These are phyloP conservation scores for Halisarca cf. caerulea DNA, from an alignment of 37 sponge, comb jelly and placozoan species.

Conservation along the genomic window DNA sequence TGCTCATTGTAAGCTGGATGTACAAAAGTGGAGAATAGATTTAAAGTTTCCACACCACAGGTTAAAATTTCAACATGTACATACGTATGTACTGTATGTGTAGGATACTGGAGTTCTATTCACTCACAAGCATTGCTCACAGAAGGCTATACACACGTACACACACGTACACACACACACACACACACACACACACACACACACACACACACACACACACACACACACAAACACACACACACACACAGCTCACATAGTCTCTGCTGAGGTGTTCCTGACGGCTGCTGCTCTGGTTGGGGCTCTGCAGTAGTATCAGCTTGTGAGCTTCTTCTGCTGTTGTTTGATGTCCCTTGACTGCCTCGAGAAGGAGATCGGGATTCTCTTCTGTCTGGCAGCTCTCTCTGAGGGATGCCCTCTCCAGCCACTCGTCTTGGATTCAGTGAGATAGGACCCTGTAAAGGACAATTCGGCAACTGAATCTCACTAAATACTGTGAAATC, in stretches of 20 bases:
- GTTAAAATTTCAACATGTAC: too few relatives aligned
- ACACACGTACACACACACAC: not conserved
- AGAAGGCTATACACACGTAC: slow-evolving; percentile 43
- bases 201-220: slow-evolving; percentile 1
- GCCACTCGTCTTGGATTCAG: slow-evolving; percentile 11
- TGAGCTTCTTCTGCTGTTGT: too few relatives aligned
- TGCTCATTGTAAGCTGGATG: slow-evolving; percentile 69
- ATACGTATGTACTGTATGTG: too few relatives aligned
- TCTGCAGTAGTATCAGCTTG: not conserved
- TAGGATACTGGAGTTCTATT: too few relatives aligned
- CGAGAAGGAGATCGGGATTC: too few relatives aligned
- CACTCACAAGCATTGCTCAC: too few relatives aligned
- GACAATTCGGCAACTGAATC: too few relatives aligned
- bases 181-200: not conserved
- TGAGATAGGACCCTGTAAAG: not conserved
- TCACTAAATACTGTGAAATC: too few relatives aligned
- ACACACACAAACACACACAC: slow-evolving; percentile 8
- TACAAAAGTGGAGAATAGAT: too few relatives aligned
- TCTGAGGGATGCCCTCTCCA: not conserved
- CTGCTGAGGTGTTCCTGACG: not conserved
- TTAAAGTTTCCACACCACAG: too few relatives aligned
- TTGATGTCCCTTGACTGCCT: too few relatives aligned
- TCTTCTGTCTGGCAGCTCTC: not conserved
- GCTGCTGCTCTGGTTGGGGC: not conserved
- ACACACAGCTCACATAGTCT: slow-evolving; percentile 20